Percentiles rank a stretch among this genome's conserved stretches.
Conservation (phyloP, 1,140 invertebrate species). For the Eueides isabella region DNA sequence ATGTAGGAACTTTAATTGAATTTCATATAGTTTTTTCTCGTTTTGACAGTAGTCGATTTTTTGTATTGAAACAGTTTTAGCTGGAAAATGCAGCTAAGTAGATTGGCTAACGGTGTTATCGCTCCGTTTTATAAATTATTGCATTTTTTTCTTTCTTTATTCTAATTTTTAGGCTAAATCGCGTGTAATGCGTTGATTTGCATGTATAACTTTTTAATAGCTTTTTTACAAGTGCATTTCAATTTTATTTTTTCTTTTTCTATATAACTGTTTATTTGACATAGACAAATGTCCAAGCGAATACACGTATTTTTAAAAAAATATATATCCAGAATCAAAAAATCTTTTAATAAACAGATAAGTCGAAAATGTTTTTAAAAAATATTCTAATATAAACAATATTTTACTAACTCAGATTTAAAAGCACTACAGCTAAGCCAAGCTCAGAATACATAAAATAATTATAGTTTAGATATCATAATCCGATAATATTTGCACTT, state of each 20-base stretch:
- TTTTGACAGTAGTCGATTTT: conserved; percentile 35
- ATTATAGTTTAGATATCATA: conserved; percentile 6
- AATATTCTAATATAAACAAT: neutral
- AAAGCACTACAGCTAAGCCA: neutral
- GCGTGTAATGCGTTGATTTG: conserved; percentile 11
- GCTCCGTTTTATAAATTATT: conserved; percentile 39
- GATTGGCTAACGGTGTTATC: conserved; percentile 47
- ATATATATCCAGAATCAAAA: too few species aligned
- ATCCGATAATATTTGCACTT: neutral
- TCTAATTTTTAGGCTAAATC: neutral
- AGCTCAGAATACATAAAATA: neutral
- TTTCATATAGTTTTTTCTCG: conserved; percentile 57
- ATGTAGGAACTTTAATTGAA: conserved; percentile 74
- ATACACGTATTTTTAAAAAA: too few species aligned
- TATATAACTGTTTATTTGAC: neutral
- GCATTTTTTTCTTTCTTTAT: conserved; percentile 19
- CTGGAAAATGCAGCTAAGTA: conserved; percentile 46
- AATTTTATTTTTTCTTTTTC: neutral
- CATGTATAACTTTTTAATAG: neutral
- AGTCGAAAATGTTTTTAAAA: too few species aligned
- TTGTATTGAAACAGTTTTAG: conserved; percentile 33
- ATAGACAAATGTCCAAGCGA: too few species aligned
- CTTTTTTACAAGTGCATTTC: neutral
- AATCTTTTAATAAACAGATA: too few species aligned
- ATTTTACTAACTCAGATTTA: too few species aligned